phyloP scores from a whole-genome alignment of 2,113 vertebrate genomes.

The Scalopus aquaticus region DNA sequence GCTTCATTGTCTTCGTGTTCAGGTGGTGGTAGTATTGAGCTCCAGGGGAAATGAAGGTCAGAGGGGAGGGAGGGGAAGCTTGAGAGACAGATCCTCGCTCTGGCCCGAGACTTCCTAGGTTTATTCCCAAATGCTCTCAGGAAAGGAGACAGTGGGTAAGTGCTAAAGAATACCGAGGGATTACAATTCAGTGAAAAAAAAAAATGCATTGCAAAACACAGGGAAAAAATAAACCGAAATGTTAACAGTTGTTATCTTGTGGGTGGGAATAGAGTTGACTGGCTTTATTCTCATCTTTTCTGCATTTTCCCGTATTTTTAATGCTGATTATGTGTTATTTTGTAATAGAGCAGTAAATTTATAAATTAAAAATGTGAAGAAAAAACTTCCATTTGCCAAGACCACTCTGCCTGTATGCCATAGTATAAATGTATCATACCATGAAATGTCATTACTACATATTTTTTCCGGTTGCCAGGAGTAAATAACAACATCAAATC shows the following conservation, averaged over 20 bases:
- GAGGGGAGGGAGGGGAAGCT: background rate
- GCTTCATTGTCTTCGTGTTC: constrained; percentile 32
- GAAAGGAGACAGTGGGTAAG: constrained; percentile 27
- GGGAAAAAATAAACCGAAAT: constrained; percentile 29
- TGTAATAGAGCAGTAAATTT: constrained; percentile 24
- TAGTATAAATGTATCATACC: background rate
- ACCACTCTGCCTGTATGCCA: background rate
- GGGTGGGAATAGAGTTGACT: constrained; percentile 18
- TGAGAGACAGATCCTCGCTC: background rate
- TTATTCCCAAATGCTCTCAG: constrained; percentile 37
- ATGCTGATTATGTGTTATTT: constrained; percentile 34
- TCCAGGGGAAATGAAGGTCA: constrained; percentile 15
- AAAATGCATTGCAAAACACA: constrained; percentile 13
- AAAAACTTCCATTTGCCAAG: background rate
- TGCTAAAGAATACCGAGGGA: constrained; percentile 27
- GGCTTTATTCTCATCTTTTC: background rate
- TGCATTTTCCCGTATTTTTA: constrained; percentile 40
- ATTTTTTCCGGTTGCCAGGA: background rate
- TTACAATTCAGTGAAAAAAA: constrained; percentile 46
- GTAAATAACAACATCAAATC: constrained; percentile 26
- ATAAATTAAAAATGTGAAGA: constrained; percentile 29
- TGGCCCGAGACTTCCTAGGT: constrained; percentile 29
- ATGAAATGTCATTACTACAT: constrained; percentile 44
- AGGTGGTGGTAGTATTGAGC: background rate
- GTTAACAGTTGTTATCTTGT: constrained; percentile 35